A percentile compares a stretch with the other conserved stretches of the same genome.
phyloP scores from a whole-genome alignment of 1,140 invertebrate species.

The Patella vulgata region DNA sequence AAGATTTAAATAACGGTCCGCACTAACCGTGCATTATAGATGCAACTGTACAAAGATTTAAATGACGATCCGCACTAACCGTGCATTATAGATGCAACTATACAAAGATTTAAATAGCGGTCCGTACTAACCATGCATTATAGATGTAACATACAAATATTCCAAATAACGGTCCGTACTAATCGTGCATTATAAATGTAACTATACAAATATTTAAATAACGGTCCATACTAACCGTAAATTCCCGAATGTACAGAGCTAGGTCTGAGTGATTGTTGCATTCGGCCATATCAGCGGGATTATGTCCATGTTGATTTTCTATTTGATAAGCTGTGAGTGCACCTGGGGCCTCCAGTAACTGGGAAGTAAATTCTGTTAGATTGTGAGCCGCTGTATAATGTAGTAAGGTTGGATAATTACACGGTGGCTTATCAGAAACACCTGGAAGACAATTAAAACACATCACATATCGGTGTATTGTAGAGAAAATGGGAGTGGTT shows the following conservation, averaged over 20 bases:
- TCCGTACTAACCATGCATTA: too few species aligned
- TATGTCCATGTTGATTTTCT: constrained; percentile 79
- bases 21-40: too few species aligned
- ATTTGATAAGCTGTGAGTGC: constrained; percentile 82
- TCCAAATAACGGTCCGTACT: too few species aligned
- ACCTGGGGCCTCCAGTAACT: constrained; percentile 84
- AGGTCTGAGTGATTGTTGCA: constrained; percentile 24
- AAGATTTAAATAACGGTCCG: too few species aligned
- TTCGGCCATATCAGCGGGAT: constrained; percentile 75
- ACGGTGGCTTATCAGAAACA: constrained; percentile 66
- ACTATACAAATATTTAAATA: too few species aligned
- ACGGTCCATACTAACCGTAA: constrained; percentile 27
- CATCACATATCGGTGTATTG: background rate
- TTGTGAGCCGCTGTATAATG: constrained; percentile 90
- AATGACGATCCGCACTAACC: too few species aligned
- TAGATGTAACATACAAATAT: too few species aligned
- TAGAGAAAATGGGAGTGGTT: background rate
- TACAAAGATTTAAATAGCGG: too few species aligned
- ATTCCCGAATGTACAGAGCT: constrained; percentile 34
- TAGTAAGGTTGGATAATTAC: constrained; percentile 85
- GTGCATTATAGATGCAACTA: too few species aligned
- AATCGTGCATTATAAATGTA: too few species aligned
- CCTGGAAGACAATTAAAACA: background rate
- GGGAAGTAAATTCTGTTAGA: constrained; percentile 82
- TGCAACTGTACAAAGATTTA: too few species aligned